phyloP scores from a whole-genome alignment of 1,140 invertebrate species.

The Lepidurus arcticus region DNA sequence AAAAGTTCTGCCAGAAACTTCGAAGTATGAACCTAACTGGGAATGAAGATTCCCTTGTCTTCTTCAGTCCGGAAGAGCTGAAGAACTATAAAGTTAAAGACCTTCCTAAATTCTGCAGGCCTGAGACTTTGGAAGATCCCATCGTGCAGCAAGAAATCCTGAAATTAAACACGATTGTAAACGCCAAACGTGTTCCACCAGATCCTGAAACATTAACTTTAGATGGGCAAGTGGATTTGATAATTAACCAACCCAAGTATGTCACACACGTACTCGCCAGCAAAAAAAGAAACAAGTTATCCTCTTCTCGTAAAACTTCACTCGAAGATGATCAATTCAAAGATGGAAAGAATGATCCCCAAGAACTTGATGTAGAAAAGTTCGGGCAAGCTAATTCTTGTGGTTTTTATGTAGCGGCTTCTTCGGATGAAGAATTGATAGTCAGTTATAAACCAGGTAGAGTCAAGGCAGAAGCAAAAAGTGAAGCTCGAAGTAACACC shows the following conservation, averaged over 20 bases:
- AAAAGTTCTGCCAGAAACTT: not conserved
- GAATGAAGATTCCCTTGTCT: not conserved
- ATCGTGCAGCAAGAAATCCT: not conserved
- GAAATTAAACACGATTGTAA: not conserved
- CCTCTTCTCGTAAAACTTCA: too few species aligned
- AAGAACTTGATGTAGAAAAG: too few species aligned
- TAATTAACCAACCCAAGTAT: not conserved
- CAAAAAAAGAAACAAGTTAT: not conserved
- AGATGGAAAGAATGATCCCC: too few species aligned
- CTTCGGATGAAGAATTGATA: too few species aligned
- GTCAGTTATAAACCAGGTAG: too few species aligned
- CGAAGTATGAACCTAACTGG: not conserved
- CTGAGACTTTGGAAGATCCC: not conserved
- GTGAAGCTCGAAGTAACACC: too few species aligned
- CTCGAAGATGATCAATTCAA: too few species aligned
- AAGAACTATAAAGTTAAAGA: not conserved
- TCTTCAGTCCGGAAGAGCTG: not conserved
- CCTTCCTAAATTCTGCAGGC: not conserved
- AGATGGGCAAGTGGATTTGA: not conserved
- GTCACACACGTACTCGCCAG: not conserved
- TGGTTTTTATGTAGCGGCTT: too few species aligned
- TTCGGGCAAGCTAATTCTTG: too few species aligned
- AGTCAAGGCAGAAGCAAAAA: too few species aligned
- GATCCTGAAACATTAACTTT: not conserved
- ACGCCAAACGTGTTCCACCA: not conserved